These are phyloP conservation scores for Netelia fuscicornis DNA, from an alignment of 2,888 invertebrate genomes.

Conservation along the genomic window DNA sequence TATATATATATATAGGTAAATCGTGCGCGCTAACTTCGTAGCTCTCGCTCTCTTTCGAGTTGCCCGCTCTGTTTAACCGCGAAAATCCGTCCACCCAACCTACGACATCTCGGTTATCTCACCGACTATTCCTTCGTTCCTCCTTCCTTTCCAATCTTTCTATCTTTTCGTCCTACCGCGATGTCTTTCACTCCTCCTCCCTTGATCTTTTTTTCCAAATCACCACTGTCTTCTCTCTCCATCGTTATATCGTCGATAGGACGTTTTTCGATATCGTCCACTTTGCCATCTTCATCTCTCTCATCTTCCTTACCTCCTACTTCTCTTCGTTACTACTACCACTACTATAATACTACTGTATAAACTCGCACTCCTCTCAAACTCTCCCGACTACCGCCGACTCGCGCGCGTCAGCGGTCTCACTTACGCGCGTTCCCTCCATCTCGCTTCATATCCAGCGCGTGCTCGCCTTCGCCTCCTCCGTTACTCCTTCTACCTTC, in stretches of 20 bases:
- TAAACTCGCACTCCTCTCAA: constrained; percentile 58
- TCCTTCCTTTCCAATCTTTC: neutral
- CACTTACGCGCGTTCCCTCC: constrained; percentile 69
- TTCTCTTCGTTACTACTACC: constrained; percentile 29
- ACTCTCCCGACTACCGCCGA: constrained; percentile 71
- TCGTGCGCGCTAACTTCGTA: constrained; percentile 61
- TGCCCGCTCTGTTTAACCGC: constrained; percentile 30
- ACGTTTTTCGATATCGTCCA: constrained; percentile 40
- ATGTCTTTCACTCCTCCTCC: neutral
- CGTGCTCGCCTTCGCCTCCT: constrained; percentile 66
- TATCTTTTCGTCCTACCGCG: neutral
- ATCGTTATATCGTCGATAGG: constrained; percentile 13
- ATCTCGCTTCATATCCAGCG: constrained; percentile 70
- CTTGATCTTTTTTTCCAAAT: neutral
- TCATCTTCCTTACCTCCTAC: constrained; percentile 49
- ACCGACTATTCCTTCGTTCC: constrained; percentile 29
- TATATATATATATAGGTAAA: constrained; percentile 35
- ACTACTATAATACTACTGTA: constrained; percentile 35
- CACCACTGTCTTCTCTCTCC: neutral
- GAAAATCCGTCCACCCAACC: constrained; percentile 19
- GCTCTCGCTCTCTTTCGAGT: constrained; percentile 28
- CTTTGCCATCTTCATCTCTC: constrained; percentile 47
- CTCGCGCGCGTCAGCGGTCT: constrained; percentile 74
- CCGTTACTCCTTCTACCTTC: constrained; percentile 59
- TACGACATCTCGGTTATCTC: constrained; percentile 56